Base-by-base conservation (phyloP, 2,797 vertebrate genomes). In the Aselliscus stoliczkanus region DNA sequence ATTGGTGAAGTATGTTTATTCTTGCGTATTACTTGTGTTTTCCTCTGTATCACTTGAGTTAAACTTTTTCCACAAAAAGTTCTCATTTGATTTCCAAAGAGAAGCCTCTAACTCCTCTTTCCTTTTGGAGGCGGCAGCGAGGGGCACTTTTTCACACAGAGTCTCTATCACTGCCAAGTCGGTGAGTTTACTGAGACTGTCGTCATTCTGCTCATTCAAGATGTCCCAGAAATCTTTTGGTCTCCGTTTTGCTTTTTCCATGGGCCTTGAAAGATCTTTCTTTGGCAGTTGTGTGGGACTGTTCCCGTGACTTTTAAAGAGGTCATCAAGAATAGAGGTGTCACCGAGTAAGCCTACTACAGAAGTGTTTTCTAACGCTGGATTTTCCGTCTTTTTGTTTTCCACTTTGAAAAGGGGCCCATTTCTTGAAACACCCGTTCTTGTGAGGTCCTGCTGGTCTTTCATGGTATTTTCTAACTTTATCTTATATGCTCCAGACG, bases 221-320 rank as follows among this genome's bases (percentile, higher is more conserved):
- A 99, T 99, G 98, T 99, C 99, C 99, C 99, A 99, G 98, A 99
- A 99, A 98, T 99, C 99, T 98, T 99, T 99, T 87, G 98, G 95
- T 93, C 95, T 98, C 44, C 85, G 98, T 94, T 98, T 99, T 50
- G 98, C 93, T 96, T 98, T 98, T 96, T 97, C 95, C 67, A 39
- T 27, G 85, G 97, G 94, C 44, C 83, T 88, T 84, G 97, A 97
- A 96, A 95, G 84, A 72, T 77, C 88, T 64, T 77, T 96, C 76
- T 90, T 95, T 91, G 94, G 94, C 80, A 93, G 96, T 37, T 39
- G 95, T 83, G 93, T 84, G 94, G 95, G 65, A 39, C 85, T 90
- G 83, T 97, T 97, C 97, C 76, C 96, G 97, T 98, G 89, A 98
- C 97, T 98, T 96, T 98, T 98, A 84, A 99, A 99, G 92, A 99